phyloP scores from a whole-genome alignment of 2,888 invertebrate species.

The Ametastegia equiseti region DNA sequence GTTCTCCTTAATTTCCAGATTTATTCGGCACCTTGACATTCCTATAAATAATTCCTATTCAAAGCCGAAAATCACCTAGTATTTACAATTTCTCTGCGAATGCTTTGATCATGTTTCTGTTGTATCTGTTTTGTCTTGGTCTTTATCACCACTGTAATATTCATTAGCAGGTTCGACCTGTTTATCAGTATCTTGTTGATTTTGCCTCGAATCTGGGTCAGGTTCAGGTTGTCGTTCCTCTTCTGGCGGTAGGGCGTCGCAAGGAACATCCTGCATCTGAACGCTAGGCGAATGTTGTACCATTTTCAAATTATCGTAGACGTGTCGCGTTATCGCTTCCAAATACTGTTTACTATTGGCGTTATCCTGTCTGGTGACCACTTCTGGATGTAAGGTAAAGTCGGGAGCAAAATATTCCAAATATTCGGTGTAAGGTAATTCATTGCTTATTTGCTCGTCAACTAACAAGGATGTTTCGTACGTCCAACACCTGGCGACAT shows the following conservation, averaged over 20 bases:
- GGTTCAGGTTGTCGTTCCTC: slow-evolving; percentile 86
- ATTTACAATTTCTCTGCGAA: slow-evolving; percentile 41
- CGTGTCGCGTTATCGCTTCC: slow-evolving; percentile 92
- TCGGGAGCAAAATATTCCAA: slow-evolving; percentile 98
- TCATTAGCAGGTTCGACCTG: slow-evolving; percentile 91
- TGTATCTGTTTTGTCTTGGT: slow-evolving; percentile 86
- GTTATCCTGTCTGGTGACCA: slow-evolving; percentile 91
- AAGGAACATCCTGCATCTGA: slow-evolving; percentile 97
- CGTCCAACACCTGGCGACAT: slow-evolving; percentile 99
- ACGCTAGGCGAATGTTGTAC: slow-evolving; percentile 96
- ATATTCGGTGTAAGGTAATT: slow-evolving; percentile 97
- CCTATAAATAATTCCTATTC: slow-evolving; percentile 9
- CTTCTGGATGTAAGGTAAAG: slow-evolving; percentile 96
- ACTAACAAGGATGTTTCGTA: slow-evolving; percentile 97
- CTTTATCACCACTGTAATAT: slow-evolving; percentile 93
- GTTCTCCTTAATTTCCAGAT: neutral
- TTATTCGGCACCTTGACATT: neutral
- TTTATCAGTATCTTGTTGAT: slow-evolving; percentile 88
- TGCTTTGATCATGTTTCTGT: slow-evolving; percentile 72
- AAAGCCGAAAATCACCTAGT: slow-evolving; percentile 21
- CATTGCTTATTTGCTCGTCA: slow-evolving; percentile 95
- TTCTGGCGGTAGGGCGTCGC: slow-evolving; percentile 87
- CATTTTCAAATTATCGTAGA: slow-evolving; percentile 95
- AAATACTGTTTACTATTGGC: slow-evolving; percentile 97
- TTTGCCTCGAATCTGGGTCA: slow-evolving; percentile 89